These are phyloP conservation scores for Leptinotarsa juncta DNA, from an alignment of 2,888 invertebrate genomes.

Conservation along the genomic window DNA sequence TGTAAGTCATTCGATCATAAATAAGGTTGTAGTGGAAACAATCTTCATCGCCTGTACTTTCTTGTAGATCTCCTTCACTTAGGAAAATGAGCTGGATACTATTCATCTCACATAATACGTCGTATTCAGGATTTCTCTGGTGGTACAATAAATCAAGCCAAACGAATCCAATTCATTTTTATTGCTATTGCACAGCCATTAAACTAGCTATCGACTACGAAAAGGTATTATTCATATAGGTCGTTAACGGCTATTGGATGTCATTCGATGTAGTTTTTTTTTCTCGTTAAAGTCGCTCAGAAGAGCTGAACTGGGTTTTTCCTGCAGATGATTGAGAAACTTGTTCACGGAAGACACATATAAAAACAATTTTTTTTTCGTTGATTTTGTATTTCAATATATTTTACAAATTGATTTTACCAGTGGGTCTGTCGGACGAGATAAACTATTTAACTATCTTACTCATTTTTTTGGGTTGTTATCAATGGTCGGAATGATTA, in stretches of 20 bases:
- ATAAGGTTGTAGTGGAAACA: background rate
- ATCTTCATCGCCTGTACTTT: background rate
- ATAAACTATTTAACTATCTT: too few relatives aligned
- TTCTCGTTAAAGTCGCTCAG: background rate
- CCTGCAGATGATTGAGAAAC: background rate
- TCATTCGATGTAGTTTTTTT: conserved; percentile 25
- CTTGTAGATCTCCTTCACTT: background rate
- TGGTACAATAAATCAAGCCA: conserved; percentile 23
- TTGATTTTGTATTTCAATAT: too few relatives aligned
- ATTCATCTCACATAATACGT: background rate
- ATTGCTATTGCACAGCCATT: conserved; percentile 34
- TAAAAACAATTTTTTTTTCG: too few relatives aligned
- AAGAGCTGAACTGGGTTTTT: background rate
- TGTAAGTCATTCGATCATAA: too few relatives aligned
- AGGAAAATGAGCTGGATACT: background rate
- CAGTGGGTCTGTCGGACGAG: too few relatives aligned
- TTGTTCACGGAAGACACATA: background rate
- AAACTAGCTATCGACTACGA: conserved; percentile 24
- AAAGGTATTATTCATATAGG: conserved; percentile 35
- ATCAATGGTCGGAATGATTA: too few relatives aligned
- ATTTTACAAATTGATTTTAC: too few relatives aligned
- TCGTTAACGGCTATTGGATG: conserved; percentile 34
- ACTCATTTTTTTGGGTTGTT: too few relatives aligned
- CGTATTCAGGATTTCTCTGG: background rate
- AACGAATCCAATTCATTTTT: conserved; percentile 37